A percentile compares a stretch with the other conserved stretches of the same genome.
Conservation (phyloP, 1,140 invertebrate genomes). For the Sarcophaga bullata region DNA sequence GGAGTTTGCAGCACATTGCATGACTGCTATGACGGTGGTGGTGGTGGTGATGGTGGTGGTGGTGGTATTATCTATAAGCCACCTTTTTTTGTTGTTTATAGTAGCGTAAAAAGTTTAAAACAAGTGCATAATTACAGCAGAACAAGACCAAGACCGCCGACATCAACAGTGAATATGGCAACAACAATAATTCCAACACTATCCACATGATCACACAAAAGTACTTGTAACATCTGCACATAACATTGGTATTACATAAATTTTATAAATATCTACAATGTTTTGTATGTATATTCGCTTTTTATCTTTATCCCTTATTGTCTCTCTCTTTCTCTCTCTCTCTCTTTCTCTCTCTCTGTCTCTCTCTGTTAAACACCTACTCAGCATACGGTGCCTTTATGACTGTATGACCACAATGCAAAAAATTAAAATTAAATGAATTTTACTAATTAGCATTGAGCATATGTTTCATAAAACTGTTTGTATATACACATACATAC, state of each 20-base stretch:
- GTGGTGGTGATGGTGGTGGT: not conserved
- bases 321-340: not conserved
- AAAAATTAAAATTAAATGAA: conserved; percentile 39
- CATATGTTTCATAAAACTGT: conserved; percentile 34
- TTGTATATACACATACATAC: not conserved
- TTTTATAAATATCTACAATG: conserved; percentile 31
- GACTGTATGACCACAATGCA: conserved; percentile 33
- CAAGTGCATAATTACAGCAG: conserved; percentile 34
- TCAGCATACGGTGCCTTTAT: not conserved
- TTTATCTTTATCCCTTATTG: no score
- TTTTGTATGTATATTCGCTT: no score
- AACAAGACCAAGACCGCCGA: conserved; percentile 28
- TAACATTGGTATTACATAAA: conserved; percentile 39
- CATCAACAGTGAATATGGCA: not conserved
- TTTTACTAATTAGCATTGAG: conserved; percentile 38
- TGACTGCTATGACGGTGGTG: not conserved
- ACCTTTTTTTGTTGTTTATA: conserved; percentile 19
- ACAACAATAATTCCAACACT: not conserved
- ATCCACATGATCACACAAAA: conserved; percentile 4
- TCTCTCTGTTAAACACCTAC: not conserved
- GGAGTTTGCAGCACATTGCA: no score
- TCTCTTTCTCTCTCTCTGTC: not conserved
- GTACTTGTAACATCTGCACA: conserved; percentile 17
- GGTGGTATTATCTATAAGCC: conserved; percentile 31
- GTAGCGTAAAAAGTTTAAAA: conserved; percentile 38